Evolutionary conservation across 2,797 vertebrate genomes (phyloP).

Genomic region (Nannoperca obscura): DNA sequence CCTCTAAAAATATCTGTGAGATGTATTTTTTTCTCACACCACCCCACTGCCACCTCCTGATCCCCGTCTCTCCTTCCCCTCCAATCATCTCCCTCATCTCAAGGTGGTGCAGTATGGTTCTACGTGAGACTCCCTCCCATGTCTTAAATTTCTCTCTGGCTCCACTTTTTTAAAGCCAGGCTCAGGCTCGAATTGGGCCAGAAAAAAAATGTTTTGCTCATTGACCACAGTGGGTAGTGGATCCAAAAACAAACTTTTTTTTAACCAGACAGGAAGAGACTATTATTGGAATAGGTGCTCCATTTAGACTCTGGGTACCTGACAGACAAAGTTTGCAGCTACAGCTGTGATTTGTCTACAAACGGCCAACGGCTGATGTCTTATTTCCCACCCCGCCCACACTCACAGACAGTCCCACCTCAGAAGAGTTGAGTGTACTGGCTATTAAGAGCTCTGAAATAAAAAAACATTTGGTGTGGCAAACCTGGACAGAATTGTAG

Average conservation of each 20-base stretch:
- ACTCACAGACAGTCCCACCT: neutral
- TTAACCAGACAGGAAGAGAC: neutral
- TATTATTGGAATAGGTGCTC: neutral
- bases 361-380: neutral
- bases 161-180: slow-evolving; percentile 20
- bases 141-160: slow-evolving; percentile 18
- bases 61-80: neutral
- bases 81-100: slow-evolving; percentile 16
- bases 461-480: neutral
- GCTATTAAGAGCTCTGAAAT: neutral
- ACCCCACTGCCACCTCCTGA: slow-evolving; percentile 14
- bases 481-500: neutral
- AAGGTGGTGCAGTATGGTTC: neutral
- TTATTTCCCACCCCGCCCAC: slow-evolving; percentile 1
- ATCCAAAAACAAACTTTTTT: slow-evolving; percentile 1
- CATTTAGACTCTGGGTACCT: slow-evolving; percentile 26
- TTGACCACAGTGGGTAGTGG: slow-evolving; percentile 1
- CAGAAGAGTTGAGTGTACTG: neutral
- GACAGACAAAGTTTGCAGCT: slow-evolving; percentile 26
- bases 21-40: slow-evolving; percentile 1
- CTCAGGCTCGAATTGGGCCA: slow-evolving; percentile 14
- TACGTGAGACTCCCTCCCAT: slow-evolving; percentile 20
- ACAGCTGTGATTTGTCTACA: slow-evolving; percentile 12
- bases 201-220: slow-evolving; percentile 12
- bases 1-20: slow-evolving; percentile 3